Conservation (phyloP, 2,113 vertebrate genomes). For the Dicaeum eximium region DNA sequence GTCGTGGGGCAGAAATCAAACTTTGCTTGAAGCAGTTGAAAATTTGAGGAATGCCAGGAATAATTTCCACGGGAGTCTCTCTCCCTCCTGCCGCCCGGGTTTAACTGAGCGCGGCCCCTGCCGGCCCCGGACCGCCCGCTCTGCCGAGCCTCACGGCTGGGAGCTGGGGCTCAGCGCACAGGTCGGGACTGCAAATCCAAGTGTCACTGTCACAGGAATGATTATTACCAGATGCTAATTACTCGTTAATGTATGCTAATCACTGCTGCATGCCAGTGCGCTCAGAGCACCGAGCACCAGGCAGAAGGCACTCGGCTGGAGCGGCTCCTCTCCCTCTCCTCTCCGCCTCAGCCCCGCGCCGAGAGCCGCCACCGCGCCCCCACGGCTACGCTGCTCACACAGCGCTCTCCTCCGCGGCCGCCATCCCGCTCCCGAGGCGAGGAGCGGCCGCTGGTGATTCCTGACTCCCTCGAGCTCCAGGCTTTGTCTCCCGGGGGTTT, state of each 20-base stretch:
- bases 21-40: background rate
- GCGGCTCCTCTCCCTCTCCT: background rate
- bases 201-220: background rate
- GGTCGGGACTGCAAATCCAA: background rate
- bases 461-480: background rate
- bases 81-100: background rate
- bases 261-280: background rate
- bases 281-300: background rate
- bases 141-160: background rate
- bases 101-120: slow-evolving; percentile 3
- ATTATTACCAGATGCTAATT: slow-evolving; percentile 43
- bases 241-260: slow-evolving; percentile 40
- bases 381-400: accelerated
- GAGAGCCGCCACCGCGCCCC: background rate
- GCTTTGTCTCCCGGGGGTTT: background rate
- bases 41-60: background rate
- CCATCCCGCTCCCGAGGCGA: background rate
- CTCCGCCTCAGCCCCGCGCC: background rate
- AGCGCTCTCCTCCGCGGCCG: background rate
- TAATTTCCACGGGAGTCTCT: background rate
- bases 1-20: background rate
- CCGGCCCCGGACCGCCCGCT: background rate
- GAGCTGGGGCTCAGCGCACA: background rate
- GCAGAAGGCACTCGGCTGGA: background rate
- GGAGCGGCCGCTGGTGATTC: background rate